Conservation (phyloP, 2,888 invertebrate species). For the Mermis nigrescens region DNA sequence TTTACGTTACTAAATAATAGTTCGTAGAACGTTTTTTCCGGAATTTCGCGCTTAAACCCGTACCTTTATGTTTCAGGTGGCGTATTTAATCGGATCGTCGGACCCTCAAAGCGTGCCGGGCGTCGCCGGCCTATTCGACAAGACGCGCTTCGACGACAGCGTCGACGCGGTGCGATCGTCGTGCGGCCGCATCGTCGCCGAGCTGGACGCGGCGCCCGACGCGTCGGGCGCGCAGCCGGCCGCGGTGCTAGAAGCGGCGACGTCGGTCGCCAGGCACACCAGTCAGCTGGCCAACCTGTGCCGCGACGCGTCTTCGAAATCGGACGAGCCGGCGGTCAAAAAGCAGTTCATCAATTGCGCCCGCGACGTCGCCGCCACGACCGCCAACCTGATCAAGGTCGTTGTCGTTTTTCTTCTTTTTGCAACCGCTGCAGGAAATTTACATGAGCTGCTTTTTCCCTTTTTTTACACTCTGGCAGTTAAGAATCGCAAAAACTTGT, state of each 20-base stretch:
- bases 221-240: slow-evolving; percentile 58
- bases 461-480: too few species aligned
- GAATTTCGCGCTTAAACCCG: background rate
- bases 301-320: slow-evolving; percentile 70
- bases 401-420: too few species aligned
- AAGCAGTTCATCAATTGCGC: slow-evolving; percentile 91
- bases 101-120: slow-evolving; percentile 74
- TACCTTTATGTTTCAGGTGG: slow-evolving; percentile 41
- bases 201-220: slow-evolving; percentile 51
- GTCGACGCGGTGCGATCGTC: slow-evolving; percentile 73
- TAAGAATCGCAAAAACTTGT: too few species aligned
- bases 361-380: slow-evolving; percentile 87
- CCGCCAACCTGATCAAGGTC: slow-evolving; percentile 78
- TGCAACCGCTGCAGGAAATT: too few species aligned
- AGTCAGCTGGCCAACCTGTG: slow-evolving; percentile 86
- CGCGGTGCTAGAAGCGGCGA: slow-evolving; percentile 8
- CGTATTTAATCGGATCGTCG: slow-evolving; percentile 78
- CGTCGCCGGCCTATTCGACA: slow-evolving; percentile 66
- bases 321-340: slow-evolving; percentile 72
- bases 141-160: slow-evolving; percentile 64
- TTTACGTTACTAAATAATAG: too few species aligned
- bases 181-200: slow-evolving; percentile 39
- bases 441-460: too few species aligned
- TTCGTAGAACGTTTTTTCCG: background rate
- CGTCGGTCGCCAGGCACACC: slow-evolving; percentile 54